A percentile compares a stretch with the other conserved stretches of the same genome.
phyloP scores from a whole-genome alignment of 2,797 vertebrate species.

The Choloepus didactylus region DNA sequence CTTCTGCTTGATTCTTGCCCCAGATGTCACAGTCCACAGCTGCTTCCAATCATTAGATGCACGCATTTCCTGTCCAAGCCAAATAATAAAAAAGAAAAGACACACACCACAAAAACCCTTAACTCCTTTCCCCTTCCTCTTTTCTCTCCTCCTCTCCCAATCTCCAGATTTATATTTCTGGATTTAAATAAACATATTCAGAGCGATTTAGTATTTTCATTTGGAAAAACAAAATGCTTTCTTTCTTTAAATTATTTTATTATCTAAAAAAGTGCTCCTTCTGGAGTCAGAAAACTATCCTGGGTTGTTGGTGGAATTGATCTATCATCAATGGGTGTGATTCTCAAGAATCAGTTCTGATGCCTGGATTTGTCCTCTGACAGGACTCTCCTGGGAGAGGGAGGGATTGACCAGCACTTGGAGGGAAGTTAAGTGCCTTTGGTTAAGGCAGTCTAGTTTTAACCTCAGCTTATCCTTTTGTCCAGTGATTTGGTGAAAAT shows the following conservation, averaged over 20 bases:
- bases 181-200: conserved; percentile 9
- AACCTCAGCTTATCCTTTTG: conserved; percentile 3
- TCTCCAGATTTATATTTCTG: conserved; percentile 13
- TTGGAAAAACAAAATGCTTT: conserved; percentile 24
- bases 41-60: conserved; percentile 77
- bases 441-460: conserved; percentile 9
- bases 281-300: not conserved
- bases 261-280: not conserved
- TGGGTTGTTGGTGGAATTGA: not conserved
- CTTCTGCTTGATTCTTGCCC: conserved; percentile 61
- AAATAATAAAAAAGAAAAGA: conserved; percentile 58
- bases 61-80: conserved; percentile 77
- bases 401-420: not conserved
- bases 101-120: not conserved
- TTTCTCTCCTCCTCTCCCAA: not conserved
- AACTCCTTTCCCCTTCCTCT: not conserved
- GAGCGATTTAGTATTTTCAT: not conserved
- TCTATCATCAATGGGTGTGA: not conserved
- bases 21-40: conserved; percentile 74
- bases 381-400: not conserved
- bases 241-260: conserved; percentile 4
- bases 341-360: conserved; percentile 57
- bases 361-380: conserved; percentile 45
- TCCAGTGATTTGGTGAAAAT: not conserved
- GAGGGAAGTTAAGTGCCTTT: conserved; percentile 7